phyloP scores from a whole-genome alignment of 1,140 invertebrate species.

The Drosophila nikananu region DNA sequence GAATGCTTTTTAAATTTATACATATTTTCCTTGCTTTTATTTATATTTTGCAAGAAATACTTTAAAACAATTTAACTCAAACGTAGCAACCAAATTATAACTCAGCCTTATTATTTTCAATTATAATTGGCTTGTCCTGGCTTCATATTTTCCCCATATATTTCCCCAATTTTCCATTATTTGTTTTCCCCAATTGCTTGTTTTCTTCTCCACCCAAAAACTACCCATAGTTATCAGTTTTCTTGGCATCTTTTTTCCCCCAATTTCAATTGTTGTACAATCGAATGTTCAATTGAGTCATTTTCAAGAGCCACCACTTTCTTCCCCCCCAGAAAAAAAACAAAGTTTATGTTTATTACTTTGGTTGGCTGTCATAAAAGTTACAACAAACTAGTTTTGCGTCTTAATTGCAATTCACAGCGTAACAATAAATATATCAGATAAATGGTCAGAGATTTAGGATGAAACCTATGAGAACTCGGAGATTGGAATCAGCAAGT shows the following conservation, averaged over 20 bases:
- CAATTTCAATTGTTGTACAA: slow-evolving; percentile 39
- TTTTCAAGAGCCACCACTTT: slow-evolving; percentile 27
- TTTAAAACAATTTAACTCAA: background rate
- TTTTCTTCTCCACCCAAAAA: slow-evolving; percentile 3
- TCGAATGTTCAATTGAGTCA: slow-evolving; percentile 22
- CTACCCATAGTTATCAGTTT: slow-evolving; percentile 22
- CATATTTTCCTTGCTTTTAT: background rate
- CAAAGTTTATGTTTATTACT: slow-evolving; percentile 51
- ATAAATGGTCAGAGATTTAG: slow-evolving; percentile 57
- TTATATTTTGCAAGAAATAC: background rate
- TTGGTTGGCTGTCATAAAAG: slow-evolving; percentile 43
- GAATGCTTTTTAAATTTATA: background rate
- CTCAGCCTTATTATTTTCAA: background rate
- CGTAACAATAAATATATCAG: slow-evolving; percentile 53
- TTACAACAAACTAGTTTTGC: slow-evolving; percentile 14
- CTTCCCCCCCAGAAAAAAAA: background rate
- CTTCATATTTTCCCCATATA: background rate
- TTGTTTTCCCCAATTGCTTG: slow-evolving; percentile 15
- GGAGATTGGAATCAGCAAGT: slow-evolving; percentile 18
- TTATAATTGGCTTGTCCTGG: slow-evolving; percentile 3
- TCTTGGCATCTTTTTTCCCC: slow-evolving; percentile 12
- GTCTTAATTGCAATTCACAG: slow-evolving; percentile 46
- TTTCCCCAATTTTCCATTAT: slow-evolving; percentile 25
- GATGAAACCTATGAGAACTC: slow-evolving; percentile 24
- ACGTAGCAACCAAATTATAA: background rate